Base-by-base conservation (phyloP, 1,140 invertebrate species). In the Drosophila kanapiae region DNA sequence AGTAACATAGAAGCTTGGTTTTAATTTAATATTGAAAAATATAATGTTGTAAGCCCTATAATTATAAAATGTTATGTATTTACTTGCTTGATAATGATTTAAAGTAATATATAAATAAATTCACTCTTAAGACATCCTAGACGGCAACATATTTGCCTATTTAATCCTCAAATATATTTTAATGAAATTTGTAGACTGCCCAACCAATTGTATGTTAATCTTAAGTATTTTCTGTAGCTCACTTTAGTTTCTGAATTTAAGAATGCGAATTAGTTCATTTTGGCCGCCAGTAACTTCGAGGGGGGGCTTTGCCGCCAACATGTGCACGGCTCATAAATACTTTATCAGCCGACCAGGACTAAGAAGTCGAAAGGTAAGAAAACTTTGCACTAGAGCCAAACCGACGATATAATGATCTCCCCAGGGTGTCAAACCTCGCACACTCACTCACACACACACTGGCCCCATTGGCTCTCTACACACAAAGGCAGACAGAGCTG, bases 391-490 rank as follows among this genome's bases (percentile, higher is more conserved):
- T 38, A 27, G 35, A 57, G 49, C 53, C 27, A 80, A 79, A 75
- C 85, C 72, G 85, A 90, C 86, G 85, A 85, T 90, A 82, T 90
- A 90, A 90, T 90, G 82, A 90, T 90, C 85, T 90, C 82, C 86
- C 85, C 67, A 76, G 86, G 81, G 85, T 75, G 76, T 80, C 56
- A 53, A 47, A 35, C 57, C 31, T 43, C 23, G 60, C 42, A 71
- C 29, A 54, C 29, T 29, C 37, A 40, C 31, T n/a, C 56, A 64
- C 38, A 51, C 48, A 31, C 51, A 11, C 49, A 38, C 27, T 23
- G 14, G 38, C 29, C 37, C 27, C 23, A n/a, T 43, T 43, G 27
- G 42, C 54, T 14, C n/a, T 33, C 35, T 18, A 14, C 38, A 40
- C 43, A 38, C 35, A 58, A 38, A 53, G 47, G 27, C 49, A 71